phyloP scores from a whole-genome alignment of 2,113 vertebrate genomes.

The Litocranius walleri region DNA sequence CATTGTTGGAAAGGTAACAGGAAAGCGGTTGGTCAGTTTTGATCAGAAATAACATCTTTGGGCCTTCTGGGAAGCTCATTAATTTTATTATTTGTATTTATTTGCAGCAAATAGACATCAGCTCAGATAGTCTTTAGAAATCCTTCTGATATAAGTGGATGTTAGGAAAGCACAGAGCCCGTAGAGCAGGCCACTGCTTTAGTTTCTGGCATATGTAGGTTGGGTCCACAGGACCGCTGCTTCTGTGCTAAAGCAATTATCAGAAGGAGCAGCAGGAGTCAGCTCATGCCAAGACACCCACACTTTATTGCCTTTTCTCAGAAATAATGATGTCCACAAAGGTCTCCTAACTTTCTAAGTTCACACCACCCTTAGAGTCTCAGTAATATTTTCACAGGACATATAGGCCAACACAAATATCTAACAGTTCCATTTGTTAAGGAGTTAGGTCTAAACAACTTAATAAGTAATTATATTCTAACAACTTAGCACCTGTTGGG shows the following conservation, averaged over 20 bases:
- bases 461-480: constrained; percentile 20
- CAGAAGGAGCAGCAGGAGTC: neutral
- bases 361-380: neutral
- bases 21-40: neutral
- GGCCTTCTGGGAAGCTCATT: neutral
- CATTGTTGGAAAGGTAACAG: neutral
- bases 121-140: neutral
- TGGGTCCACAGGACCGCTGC: neutral
- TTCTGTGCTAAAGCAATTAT: constrained; percentile 16
- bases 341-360: neutral
- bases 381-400: neutral
- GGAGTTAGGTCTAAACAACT: neutral
- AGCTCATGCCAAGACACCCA: neutral
- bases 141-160: neutral
- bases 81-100: constrained; percentile 15
- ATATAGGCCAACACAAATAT: neutral
- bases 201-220: neutral
- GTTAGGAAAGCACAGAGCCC: neutral
- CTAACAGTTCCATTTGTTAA: neutral
- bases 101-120: neutral
- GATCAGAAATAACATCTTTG: neutral
- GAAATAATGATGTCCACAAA: constrained; percentile 12
- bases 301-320: neutral
- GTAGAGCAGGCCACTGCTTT: neutral
- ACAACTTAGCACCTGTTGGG: neutral